Conservation (phyloP, 1,140 invertebrate species). For the Homarus americanus region DNA sequence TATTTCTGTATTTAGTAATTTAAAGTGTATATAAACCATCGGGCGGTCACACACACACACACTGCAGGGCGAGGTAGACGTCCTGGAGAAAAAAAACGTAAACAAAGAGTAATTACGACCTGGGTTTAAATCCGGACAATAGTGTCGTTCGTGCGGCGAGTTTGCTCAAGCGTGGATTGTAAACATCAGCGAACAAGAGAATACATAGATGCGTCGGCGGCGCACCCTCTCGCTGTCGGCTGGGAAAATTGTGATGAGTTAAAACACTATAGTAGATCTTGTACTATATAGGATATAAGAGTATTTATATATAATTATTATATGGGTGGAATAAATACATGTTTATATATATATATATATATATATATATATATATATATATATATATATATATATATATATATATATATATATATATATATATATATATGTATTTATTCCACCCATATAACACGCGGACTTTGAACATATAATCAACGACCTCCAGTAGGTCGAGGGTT, state of each 20-base stretch:
- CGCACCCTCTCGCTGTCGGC: background rate
- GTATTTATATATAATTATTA: background rate
- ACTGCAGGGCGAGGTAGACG: no score
- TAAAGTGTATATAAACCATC: no score
- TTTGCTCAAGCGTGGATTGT: background rate
- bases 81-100: no score
- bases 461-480: no score
- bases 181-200: background rate
- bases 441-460: no score
- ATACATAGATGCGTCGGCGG: background rate
- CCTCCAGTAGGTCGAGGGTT: no score
- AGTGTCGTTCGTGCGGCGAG: background rate
- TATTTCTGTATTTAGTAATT: no score
- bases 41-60: no score
- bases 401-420: background rate
- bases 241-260: background rate
- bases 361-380: background rate
- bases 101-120: background rate
- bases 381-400: conserved; percentile 12
- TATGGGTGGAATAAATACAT: background rate
- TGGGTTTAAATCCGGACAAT: background rate
- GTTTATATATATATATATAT: background rate
- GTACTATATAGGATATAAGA: background rate
- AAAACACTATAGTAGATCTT: background rate
- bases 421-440: background rate